Conservation (phyloP, 1,140 invertebrate genomes). For the Anastatus disparis region DNA sequence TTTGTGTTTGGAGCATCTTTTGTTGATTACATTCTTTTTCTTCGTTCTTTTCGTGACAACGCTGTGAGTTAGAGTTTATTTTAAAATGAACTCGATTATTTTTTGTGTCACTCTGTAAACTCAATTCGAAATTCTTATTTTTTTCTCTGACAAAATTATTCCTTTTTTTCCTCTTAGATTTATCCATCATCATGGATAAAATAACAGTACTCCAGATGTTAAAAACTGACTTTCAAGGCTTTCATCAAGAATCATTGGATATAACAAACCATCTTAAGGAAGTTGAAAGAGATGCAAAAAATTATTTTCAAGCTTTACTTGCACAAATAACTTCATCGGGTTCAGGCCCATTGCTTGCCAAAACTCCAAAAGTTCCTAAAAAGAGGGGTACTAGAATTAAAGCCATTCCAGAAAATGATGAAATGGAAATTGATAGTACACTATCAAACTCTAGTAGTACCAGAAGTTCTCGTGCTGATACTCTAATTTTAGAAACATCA, state of each 20-base stretch:
- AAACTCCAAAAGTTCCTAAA: constrained; percentile 56
- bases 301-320: constrained; percentile 40
- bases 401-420: constrained; percentile 58
- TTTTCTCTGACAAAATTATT: background rate
- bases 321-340: constrained; percentile 46
- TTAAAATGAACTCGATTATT: too few species aligned
- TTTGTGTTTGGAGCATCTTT: background rate
- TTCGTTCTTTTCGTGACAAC: background rate
- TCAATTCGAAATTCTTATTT: background rate
- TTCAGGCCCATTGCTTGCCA: constrained; percentile 51
- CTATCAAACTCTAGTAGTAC: background rate
- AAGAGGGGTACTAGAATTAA: constrained; percentile 52
- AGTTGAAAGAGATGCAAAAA: constrained; percentile 18
- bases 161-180: constrained; percentile 14
- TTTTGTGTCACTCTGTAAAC: background rate
- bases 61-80: background rate
- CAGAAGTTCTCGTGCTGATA: background rate
- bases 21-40: background rate
- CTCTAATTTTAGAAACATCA: constrained; percentile 15
- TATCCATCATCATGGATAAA: constrained; percentile 35
- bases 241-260: constrained; percentile 37
- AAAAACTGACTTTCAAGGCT: constrained; percentile 2
- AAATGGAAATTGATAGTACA: constrained; percentile 24
- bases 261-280: constrained; percentile 33
- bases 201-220: constrained; percentile 27